Conservation (phyloP, 1,140 invertebrate species). For the Goniozus legneri region DNA sequence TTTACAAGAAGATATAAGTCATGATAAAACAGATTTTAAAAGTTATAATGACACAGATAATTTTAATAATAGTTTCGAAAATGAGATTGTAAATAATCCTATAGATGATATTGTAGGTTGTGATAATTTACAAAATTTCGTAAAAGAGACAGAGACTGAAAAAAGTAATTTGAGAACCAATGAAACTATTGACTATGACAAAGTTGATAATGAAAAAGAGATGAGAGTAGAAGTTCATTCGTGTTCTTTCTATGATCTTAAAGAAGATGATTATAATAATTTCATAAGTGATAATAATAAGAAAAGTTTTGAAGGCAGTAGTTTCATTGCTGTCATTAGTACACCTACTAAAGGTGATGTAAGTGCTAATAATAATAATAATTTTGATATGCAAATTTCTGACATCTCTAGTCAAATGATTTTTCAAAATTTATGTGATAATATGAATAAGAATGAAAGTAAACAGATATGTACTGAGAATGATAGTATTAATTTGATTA, state of each 20-base stretch:
- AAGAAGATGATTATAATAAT: not conserved
- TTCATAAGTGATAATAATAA: not conserved
- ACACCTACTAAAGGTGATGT: no score
- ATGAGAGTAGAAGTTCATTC: no score
- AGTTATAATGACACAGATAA: no score
- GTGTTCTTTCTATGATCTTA: not conserved
- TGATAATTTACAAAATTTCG: not conserved
- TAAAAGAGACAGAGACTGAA: not conserved
- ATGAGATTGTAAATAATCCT: not conserved
- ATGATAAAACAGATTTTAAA: no score
- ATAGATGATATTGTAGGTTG: not conserved
- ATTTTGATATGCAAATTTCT: not conserved
- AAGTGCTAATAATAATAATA: not conserved
- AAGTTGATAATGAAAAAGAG: not conserved
- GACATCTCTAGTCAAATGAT: no score
- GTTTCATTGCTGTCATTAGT: no score
- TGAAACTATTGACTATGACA: not conserved
- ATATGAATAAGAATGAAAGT: not conserved
- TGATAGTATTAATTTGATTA: not conserved
- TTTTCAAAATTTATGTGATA: not conserved
- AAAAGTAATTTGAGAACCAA: not conserved
- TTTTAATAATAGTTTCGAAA: no score
- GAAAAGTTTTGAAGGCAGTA: no score
- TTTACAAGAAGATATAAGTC: no score
- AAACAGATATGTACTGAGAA: not conserved